Evolutionary conservation across 2,113 vertebrate species (phyloP).

Genomic region (Tapirus terrestris): DNA sequence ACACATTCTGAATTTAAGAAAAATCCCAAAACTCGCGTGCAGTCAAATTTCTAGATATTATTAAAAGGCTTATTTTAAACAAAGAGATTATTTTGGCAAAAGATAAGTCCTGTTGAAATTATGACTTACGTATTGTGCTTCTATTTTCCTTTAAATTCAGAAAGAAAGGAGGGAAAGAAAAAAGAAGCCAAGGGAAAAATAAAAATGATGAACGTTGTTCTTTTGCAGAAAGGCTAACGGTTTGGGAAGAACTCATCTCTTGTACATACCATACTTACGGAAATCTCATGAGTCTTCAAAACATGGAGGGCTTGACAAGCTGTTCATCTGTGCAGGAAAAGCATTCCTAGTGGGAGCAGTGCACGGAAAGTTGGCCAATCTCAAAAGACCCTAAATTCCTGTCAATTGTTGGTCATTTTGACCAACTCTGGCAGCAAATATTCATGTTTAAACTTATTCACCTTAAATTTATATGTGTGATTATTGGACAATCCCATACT

Average conservation of each 20-base stretch:
- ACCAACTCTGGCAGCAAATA: conserved; percentile 19
- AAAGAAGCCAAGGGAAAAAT: conserved; percentile 21
- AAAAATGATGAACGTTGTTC: conserved; percentile 52
- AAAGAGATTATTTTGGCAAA: background rate
- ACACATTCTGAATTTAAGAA: background rate
- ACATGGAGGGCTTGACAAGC: conserved; percentile 57
- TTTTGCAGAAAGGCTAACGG: conserved; percentile 33
- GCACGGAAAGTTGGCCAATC: background rate
- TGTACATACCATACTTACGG: conserved; percentile 7
- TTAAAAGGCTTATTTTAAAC: background rate
- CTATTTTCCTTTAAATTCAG: background rate
- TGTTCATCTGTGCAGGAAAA: conserved; percentile 45
- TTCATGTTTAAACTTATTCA: background rate
- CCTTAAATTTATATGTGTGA: background rate
- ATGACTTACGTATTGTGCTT: background rate
- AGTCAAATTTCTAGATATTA: background rate
- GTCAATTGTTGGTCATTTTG: conserved; percentile 27
- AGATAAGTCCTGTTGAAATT: background rate
- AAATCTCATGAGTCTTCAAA: conserved; percentile 42
- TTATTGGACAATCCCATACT: background rate
- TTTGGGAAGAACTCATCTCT: conserved; percentile 61
- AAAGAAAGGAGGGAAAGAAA: background rate
- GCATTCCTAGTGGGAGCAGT: background rate
- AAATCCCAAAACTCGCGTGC: background rate
- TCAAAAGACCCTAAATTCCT: background rate